Conservation (phyloP, 2,797 vertebrate species). For the Oceanodroma leucorhoa region DNA sequence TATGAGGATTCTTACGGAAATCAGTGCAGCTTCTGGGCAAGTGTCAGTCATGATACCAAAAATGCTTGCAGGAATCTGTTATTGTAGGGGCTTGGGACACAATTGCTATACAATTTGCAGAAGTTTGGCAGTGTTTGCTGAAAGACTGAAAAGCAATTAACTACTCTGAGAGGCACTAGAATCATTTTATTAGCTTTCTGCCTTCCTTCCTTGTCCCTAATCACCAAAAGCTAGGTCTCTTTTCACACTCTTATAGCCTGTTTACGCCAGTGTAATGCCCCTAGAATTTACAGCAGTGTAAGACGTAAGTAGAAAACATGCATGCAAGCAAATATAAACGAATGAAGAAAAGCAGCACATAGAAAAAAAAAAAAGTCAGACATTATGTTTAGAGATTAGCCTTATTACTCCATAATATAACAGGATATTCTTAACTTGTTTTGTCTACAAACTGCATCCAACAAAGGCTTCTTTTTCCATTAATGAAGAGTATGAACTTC, state of each 20-base stretch:
- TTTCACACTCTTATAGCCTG: background rate
- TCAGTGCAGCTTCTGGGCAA: background rate
- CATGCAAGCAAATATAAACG: background rate
- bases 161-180: background rate
- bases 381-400: background rate
- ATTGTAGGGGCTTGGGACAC: background rate
- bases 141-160: background rate
- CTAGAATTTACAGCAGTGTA: background rate
- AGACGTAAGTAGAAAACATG: background rate
- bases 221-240: background rate
- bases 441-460: background rate
- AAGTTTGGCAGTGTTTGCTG: background rate
- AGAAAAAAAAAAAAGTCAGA: background rate
- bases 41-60: background rate
- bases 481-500: background rate
- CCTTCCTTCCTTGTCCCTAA: background rate
- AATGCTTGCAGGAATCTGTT: background rate
- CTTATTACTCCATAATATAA: background rate
- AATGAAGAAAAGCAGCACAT: background rate
- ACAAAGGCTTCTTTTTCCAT: background rate
- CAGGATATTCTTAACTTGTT: background rate
- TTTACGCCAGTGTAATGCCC: background rate
- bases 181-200: background rate
- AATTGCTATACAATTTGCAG: background rate
- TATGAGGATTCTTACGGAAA: slow-evolving; percentile 21